Conservation (phyloP, 2,113 vertebrate species). For the Oriolus oriolus region DNA sequence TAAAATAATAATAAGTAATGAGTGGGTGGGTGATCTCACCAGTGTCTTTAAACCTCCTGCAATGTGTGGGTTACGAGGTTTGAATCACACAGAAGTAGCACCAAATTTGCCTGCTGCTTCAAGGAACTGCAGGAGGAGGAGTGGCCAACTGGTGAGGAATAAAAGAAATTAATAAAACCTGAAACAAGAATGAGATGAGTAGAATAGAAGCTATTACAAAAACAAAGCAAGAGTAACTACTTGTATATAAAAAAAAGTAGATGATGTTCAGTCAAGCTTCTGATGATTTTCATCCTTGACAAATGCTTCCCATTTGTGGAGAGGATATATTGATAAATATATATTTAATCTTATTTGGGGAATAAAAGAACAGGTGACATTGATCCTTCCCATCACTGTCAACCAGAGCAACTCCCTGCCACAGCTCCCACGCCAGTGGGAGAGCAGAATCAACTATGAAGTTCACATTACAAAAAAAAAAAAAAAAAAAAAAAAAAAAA, state of each 20-base stretch:
- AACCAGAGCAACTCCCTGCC: background rate
- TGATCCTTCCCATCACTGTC: background rate
- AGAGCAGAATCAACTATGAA: background rate
- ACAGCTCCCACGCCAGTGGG: background rate
- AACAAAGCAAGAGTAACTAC: background rate
- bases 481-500: background rate
- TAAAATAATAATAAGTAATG: slow-evolving; percentile 32
- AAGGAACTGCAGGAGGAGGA: background rate
- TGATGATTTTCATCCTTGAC: background rate
- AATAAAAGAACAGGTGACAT: background rate
- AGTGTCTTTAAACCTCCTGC: slow-evolving; percentile 29
- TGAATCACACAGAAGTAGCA: slow-evolving; percentile 32
- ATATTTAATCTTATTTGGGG: background rate
- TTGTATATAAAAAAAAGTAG: background rate
- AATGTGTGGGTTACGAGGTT: slow-evolving; percentile 36
- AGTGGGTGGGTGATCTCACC: slow-evolving; percentile 54
- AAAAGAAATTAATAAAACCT: background rate
- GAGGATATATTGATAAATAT: background rate
- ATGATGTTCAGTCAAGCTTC: background rate
- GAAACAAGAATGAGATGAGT: background rate
- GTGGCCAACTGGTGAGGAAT: background rate
- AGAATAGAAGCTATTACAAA: background rate
- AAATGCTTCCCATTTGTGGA: background rate
- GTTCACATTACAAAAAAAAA: background rate
- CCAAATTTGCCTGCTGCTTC: background rate